phyloP scores from a whole-genome alignment of 2,113 vertebrate genomes.

The Scortum barcoo region DNA sequence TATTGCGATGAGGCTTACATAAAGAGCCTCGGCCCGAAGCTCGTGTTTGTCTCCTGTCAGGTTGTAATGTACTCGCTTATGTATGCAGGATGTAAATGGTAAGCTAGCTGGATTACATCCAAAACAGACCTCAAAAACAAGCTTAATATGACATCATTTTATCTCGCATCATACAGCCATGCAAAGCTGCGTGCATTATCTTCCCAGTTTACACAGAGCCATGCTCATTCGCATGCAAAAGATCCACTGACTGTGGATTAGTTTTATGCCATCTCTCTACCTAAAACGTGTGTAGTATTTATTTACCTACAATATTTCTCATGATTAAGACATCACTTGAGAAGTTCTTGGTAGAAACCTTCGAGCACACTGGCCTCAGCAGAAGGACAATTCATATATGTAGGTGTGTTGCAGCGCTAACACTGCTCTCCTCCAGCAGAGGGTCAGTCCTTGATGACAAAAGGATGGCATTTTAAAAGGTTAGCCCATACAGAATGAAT shows the following conservation, averaged over 20 bases:
- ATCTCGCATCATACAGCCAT: slow-evolving; percentile 13
- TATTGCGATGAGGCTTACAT: slow-evolving; percentile 39
- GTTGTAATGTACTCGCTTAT: slow-evolving; percentile 16
- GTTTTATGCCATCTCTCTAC: neutral
- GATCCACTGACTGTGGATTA: slow-evolving; percentile 8
- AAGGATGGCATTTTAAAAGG: slow-evolving; percentile 78
- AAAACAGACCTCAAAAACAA: slow-evolving; percentile 38
- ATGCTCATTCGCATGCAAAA: neutral
- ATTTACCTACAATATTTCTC: neutral
- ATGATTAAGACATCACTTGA: neutral
- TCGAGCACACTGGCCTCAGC: neutral
- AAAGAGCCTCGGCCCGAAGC: slow-evolving; percentile 41
- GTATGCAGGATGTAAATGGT: slow-evolving; percentile 34
- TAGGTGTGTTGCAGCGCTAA: slow-evolving; percentile 37
- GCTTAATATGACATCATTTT: slow-evolving; percentile 28
- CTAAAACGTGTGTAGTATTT: neutral
- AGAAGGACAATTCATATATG: slow-evolving; percentile 7
- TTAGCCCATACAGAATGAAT: slow-evolving; percentile 49
- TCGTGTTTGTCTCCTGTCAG: slow-evolving; percentile 57
- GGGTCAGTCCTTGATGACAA: slow-evolving; percentile 59
- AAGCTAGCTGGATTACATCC: slow-evolving; percentile 51
- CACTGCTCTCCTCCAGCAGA: slow-evolving; percentile 38
- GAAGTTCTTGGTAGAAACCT: slow-evolving; percentile 17
- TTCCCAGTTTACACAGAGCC: slow-evolving; percentile 11
- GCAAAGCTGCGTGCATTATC: slow-evolving; percentile 24